Base-by-base conservation (phyloP, 2,797 vertebrate genomes). In the Gadopsis marmoratus region DNA sequence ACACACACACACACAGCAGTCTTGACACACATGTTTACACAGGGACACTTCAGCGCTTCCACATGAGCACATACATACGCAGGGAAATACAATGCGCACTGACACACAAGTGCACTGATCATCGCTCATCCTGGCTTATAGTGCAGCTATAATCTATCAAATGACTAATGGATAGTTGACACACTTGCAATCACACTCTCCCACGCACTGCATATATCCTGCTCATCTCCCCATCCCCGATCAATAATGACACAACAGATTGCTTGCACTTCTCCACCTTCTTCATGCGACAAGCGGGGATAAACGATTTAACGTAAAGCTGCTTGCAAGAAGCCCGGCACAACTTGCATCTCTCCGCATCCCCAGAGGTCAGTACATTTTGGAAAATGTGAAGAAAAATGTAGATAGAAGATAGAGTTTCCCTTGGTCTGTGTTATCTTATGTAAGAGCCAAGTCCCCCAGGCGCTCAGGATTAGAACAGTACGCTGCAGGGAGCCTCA, bases 201-300 rank as follows among this genome's bases (percentile, higher is more conserved):
- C 31, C 69, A 58, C 71, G 43, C 48, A 65, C 79, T 67, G 56
- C 23, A 4, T 67, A 69, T 62, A 83, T 82, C 63, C 56, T 45
- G 33, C 69, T 88, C 58, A 81, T 89, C 76, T 81, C 29, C 16
- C 0, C 68, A 14, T 56, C 43, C 37, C 41, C 21, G 62, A 90
- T 89, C 91, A 81, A 89, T 91, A 92, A 74, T 39, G 71, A 76
- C 63, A 78, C 43, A 26, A 64, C n/a, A 61, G 79, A 89, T 71
- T 69, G 54, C 76, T 45, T 19, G 76, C 76, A 74, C 64, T 71
- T 81, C 63, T 59, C 31, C 74, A 21, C 66, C 62, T 53, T 19
- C 23, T 35, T 31, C 62, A 23, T 76, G 69, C 47, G 80, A 75
- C 73, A 62, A 61, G 67, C 7, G 12, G 9, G 35, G 70, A 73